A percentile compares a stretch with the other conserved stretches of the same genome.
Conservation (phyloP, 1,140 invertebrate genomes). For the Hydropsyche tenuis region DNA sequence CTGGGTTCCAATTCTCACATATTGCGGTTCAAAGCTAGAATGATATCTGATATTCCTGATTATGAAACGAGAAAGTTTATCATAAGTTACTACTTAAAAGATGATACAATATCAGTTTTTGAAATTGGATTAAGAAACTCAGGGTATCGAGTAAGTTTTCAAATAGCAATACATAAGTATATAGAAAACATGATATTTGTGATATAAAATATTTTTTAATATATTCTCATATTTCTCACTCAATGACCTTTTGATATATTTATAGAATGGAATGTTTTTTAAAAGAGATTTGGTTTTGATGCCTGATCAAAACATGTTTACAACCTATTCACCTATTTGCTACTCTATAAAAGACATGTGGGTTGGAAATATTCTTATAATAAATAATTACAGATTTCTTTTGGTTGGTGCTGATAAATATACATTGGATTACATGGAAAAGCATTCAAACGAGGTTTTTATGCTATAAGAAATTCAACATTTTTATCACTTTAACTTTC, state of each 20-base stretch:
- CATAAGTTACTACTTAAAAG: slow-evolving; percentile 80
- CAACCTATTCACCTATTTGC: slow-evolving; percentile 71
- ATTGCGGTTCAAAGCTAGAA: slow-evolving; percentile 78
- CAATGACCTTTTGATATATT: slow-evolving; percentile 29
- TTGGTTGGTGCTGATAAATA: slow-evolving; percentile 85
- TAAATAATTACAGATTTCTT: slow-evolving; percentile 80
- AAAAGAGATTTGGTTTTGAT: slow-evolving; percentile 72
- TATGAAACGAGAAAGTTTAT: slow-evolving; percentile 78
- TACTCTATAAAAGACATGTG: slow-evolving; percentile 81
- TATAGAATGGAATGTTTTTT: slow-evolving; percentile 71
- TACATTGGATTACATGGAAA: slow-evolving; percentile 85
- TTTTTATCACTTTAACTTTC: too few relatives aligned
- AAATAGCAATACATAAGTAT: too few relatives aligned
- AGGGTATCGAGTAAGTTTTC: slow-evolving; percentile 62
- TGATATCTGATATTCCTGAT: slow-evolving; percentile 74
- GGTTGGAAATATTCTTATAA: slow-evolving; percentile 75
- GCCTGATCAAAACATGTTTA: slow-evolving; percentile 75
- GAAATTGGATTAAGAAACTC: slow-evolving; percentile 78
- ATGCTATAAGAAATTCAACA: too few relatives aligned
- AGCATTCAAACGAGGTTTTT: slow-evolving; percentile 77
- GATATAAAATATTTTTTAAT: too few relatives aligned
- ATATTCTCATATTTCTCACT: too few relatives aligned
- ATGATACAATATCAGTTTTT: slow-evolving; percentile 84
- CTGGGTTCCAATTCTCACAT: slow-evolving; percentile 76
- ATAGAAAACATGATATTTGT: too few relatives aligned